Evolutionary conservation across 2,113 vertebrate species (phyloP), one percentile per base, ranked within the genome.

Genomic region (Scomber colias): DNA sequence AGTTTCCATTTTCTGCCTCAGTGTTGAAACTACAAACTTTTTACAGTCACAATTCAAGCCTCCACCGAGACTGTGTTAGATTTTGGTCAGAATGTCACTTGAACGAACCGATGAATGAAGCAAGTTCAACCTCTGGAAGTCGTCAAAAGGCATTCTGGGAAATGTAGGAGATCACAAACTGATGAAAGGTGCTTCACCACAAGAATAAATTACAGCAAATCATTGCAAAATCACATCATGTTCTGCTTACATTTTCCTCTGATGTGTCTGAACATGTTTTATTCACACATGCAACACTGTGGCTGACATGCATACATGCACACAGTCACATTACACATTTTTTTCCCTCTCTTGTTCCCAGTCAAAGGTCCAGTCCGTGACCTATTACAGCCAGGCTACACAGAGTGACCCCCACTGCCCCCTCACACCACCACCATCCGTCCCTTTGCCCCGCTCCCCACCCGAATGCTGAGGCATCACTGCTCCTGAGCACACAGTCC

Each of bases 391-490:
- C 88, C 85, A 45, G 81, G 84, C 88, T 81, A 83, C 87, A 79
- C 87, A 89, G 69, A 72, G 81, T 94, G 92, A 93, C 87, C 89
- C 90, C 87, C 50, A 11, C 68, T 84, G 83, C 75, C 90, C 90
- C 83, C 77, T 80, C 88, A 76, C 87, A 75, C 71, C 79, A 74
- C 50, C 83, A 77, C 75, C 83, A 65, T 46, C 77, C 71, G 49
- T 78, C 73, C 87, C 63, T 80, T 57, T 60, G 81, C 86, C 82
- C 78, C 45, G 44, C 74, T 89, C 89, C 82, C 90, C 88, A 35
- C 84, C 83, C 88, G 17, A 86, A 89, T 88, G 88, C 93, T 92
- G 92, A 94, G 90, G 85, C 91, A 94, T 93, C 94, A 90, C 40
- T 84, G 89, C 74, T 86, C 55, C 85, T 89, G 91, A 91, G 90